Conservation (phyloP, 2,797 vertebrate genomes). For the Cirrhinus molitorella region DNA sequence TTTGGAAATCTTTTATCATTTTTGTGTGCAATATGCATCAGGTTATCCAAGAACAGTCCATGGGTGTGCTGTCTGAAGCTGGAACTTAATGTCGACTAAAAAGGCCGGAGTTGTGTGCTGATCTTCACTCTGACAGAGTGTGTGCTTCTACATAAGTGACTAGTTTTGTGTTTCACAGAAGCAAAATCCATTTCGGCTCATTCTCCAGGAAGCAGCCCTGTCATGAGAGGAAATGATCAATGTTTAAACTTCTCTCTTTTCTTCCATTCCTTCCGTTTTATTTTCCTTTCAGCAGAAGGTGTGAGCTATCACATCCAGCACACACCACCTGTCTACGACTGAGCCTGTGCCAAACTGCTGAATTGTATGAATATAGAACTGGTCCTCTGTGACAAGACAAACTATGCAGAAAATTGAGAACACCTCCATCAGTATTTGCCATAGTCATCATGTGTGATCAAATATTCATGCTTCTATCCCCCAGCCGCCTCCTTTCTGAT, state of each 20-base stretch:
- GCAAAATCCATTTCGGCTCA: constrained; percentile 64
- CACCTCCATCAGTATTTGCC: constrained; percentile 71
- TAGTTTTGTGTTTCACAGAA: constrained; percentile 55
- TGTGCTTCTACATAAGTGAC: constrained; percentile 18
- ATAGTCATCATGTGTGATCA: constrained; percentile 72
- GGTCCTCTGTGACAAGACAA: constrained; percentile 72
- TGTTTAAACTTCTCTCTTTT: constrained; percentile 64
- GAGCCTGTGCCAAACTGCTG: constrained; percentile 53
- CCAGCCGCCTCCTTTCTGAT: constrained; percentile 44
- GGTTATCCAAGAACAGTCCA: neutral
- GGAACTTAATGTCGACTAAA: neutral
- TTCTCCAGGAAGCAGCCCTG: constrained; percentile 59
- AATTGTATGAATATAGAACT: constrained; percentile 65
- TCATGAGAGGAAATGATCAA: constrained; percentile 68
- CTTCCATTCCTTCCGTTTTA: constrained; percentile 30
- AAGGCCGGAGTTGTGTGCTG: neutral
- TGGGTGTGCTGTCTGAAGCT: neutral
- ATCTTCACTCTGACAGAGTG: constrained; percentile 30
- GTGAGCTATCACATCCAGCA: constrained; percentile 68
- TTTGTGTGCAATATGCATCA: constrained; percentile 10
- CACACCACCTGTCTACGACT: constrained; percentile 59
- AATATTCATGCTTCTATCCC: constrained; percentile 69
- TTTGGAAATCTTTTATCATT: constrained; percentile 3
- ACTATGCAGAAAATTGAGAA: constrained; percentile 72
- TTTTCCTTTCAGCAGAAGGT: constrained; percentile 60